Percentiles rank a stretch among this genome's conserved stretches.
These are phyloP conservation scores for Manduca sexta DNA, from an alignment of 1,140 invertebrate species.

Conservation along the genomic window DNA sequence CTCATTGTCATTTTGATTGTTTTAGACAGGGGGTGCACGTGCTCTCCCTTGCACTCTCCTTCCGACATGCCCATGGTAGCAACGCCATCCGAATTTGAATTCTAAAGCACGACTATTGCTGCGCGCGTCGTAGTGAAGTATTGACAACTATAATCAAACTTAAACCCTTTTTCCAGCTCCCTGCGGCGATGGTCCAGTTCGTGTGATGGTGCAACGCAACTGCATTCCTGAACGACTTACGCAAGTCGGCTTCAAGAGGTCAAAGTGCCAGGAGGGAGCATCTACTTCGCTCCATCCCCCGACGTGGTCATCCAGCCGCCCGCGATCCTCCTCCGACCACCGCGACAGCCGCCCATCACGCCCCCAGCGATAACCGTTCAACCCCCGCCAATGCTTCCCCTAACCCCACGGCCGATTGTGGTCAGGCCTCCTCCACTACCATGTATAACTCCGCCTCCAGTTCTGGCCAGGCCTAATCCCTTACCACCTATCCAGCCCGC, in stretches of 20 bases:
- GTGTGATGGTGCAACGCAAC: constrained; percentile 18
- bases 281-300: constrained; percentile 32
- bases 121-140: too few species aligned
- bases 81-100: too few species aligned
- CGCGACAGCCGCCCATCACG: constrained; percentile 25
- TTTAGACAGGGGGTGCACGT: too few species aligned
- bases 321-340: constrained; percentile 38
- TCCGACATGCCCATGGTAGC: too few species aligned
- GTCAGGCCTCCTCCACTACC: constrained; percentile 28
- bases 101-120: too few species aligned
- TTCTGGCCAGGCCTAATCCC: constrained; percentile 29
- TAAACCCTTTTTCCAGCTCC: constrained; percentile 24
- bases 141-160: too few species aligned
- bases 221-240: constrained; percentile 16
- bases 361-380: constrained; percentile 34
- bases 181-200: constrained; percentile 33
- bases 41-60: too few species aligned
- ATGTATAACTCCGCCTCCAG: constrained; percentile 33
- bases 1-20: too few species aligned
- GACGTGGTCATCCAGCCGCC: constrained; percentile 45
- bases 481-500: constrained; percentile 30
- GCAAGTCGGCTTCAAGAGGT: constrained; percentile 30
- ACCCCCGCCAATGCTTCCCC: constrained; percentile 24
- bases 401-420: constrained; percentile 32
- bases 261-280: constrained; percentile 35